These are phyloP conservation scores for Sebastiscus albofasciatus DNA, from an alignment of 2,797 vertebrate species.

Conservation along the genomic window DNA sequence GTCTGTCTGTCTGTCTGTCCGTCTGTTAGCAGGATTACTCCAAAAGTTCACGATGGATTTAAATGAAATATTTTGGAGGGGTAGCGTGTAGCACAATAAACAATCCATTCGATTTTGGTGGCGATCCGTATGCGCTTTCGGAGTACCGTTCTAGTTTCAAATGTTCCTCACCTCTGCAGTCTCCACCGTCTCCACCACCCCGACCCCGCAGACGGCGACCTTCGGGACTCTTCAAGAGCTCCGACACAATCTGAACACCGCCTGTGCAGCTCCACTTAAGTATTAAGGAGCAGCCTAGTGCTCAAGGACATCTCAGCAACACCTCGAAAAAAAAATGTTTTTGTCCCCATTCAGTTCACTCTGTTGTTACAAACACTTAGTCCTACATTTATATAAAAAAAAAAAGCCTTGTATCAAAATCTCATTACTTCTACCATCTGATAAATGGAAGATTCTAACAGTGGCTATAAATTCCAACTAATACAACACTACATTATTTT, in stretches of 20 bases:
- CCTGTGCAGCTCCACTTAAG: not conserved
- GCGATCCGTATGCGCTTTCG: too few relatives aligned
- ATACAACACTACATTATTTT: constrained; percentile 11
- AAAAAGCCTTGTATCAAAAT: not conserved
- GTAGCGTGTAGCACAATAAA: too few relatives aligned
- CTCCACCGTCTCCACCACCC: not conserved
- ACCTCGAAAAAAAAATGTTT: not conserved
- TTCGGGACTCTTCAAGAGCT: not conserved
- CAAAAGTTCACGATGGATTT: too few relatives aligned
- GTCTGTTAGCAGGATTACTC: too few relatives aligned
- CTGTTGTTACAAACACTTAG: not conserved
- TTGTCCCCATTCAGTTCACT: not conserved
- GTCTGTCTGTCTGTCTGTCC: too few relatives aligned
- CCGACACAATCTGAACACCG: not conserved
- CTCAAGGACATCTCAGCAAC: constrained; percentile 20
- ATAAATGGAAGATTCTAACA: not conserved
- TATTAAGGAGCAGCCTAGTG: not conserved
- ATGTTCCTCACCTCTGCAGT: not conserved
- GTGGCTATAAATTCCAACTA: not conserved
- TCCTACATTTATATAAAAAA: not conserved
- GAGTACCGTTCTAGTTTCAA: not conserved
- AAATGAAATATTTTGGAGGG: too few relatives aligned
- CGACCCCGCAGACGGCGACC: not conserved
- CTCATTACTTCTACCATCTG: constrained; percentile 5
- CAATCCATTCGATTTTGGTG: too few relatives aligned